Conservation (phyloP, 2,797 vertebrate genomes). For the Sebastes oblongus region DNA sequence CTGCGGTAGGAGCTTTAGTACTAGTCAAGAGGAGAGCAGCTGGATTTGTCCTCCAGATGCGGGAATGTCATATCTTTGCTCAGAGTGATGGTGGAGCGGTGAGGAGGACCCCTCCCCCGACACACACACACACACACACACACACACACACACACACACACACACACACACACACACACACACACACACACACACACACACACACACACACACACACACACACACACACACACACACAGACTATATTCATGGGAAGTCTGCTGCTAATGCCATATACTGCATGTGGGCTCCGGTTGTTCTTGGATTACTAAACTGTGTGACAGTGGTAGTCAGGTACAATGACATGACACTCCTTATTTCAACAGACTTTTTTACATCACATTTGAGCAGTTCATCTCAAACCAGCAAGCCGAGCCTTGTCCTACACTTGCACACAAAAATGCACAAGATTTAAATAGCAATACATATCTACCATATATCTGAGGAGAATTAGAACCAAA, state of each 20-base stretch:
- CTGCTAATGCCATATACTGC: neutral
- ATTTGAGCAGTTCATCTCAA: neutral
- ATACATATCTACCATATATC: neutral
- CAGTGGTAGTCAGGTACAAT: neutral
- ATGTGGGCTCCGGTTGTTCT: neutral
- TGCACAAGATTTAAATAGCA: neutral
- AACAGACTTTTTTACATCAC: neutral
- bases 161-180: neutral
- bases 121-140: neutral
- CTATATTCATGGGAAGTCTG: constrained; percentile 5
- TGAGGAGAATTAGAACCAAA: neutral
- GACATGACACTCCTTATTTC: neutral
- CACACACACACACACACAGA: neutral
- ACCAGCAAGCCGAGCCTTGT: neutral
- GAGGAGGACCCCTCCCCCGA: neutral
- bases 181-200: neutral
- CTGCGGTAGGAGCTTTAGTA: constrained; percentile 46
- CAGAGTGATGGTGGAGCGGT: constrained; percentile 31
- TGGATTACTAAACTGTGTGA: neutral
- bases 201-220: neutral
- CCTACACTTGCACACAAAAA: neutral
- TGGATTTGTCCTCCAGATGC: constrained; percentile 58
- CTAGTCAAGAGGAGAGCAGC: constrained; percentile 17
- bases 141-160: neutral
- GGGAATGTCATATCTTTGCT: constrained; percentile 36